Percentiles rank a stretch among this genome's conserved stretches.
phyloP scores from a whole-genome alignment of 2,797 vertebrate genomes.

The Protonibea diacanthus region DNA sequence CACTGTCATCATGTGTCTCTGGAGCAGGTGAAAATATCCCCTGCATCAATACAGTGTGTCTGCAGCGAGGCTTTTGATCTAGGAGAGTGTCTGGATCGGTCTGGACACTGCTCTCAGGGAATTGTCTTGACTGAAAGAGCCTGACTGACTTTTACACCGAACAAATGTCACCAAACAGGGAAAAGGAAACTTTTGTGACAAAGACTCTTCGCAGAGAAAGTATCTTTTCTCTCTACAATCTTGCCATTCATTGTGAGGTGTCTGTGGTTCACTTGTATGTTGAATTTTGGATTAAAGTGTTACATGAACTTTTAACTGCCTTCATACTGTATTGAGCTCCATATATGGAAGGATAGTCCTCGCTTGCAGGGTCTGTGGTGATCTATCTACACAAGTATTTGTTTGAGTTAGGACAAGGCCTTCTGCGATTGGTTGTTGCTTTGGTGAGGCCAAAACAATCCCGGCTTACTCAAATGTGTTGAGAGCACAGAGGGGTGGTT shows the following conservation, averaged over 20 bases:
- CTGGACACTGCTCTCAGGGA: conserved; percentile 8
- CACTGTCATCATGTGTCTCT: conserved; percentile 24
- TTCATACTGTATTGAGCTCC: conserved; percentile 34
- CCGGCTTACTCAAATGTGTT: conserved; percentile 42
- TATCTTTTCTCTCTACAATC: not conserved
- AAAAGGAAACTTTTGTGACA: conserved; percentile 3
- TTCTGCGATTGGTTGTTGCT: conserved; percentile 47
- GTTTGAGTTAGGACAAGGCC: conserved; percentile 56
- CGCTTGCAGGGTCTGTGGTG: conserved; percentile 36
- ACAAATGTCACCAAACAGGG: conserved; percentile 18
- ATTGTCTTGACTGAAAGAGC: conserved; percentile 21
- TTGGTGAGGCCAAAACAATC: conserved; percentile 51
- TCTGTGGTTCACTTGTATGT: not conserved
- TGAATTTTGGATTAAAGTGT: conserved; percentile 1
- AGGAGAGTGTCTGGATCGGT: conserved; percentile 19
- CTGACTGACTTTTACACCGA: conserved; percentile 3
- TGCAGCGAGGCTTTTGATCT: conserved; percentile 40
- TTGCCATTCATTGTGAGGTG: not conserved
- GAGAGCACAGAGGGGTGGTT: conserved; percentile 40
- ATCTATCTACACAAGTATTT: conserved; percentile 68
- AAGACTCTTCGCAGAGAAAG: not conserved
- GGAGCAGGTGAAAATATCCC: conserved; percentile 38
- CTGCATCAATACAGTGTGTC: conserved; percentile 15
- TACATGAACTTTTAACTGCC: conserved; percentile 11
- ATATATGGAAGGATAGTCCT: conserved; percentile 59